Percentiles rank a stretch among this genome's conserved stretches.
These are phyloP conservation scores for Ctenochaetus hawaiiensis DNA, from an alignment of 2,797 vertebrate species.

Conservation along the genomic window DNA sequence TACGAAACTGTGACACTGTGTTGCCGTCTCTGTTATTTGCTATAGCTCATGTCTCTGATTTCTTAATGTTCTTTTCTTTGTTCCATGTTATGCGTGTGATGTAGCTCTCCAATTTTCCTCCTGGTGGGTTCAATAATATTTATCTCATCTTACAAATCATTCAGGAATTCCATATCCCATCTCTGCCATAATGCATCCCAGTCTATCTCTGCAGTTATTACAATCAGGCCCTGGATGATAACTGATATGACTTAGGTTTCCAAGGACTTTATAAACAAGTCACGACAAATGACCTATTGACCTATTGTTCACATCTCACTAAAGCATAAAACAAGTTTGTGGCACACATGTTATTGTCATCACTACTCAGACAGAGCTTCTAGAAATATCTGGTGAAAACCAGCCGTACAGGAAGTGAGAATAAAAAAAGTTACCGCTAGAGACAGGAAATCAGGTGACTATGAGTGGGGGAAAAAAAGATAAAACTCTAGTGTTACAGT, in stretches of 20 bases:
- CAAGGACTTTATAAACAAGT: conserved; percentile 52
- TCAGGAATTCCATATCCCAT: conserved; percentile 48
- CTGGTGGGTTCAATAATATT: conserved; percentile 56
- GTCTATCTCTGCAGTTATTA: conserved; percentile 12
- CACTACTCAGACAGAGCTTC: conserved; percentile 53
- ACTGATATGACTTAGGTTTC: conserved; percentile 67
- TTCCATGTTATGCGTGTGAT: conserved; percentile 35
- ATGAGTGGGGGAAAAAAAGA: conserved; percentile 9
- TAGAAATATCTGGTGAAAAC: conserved; percentile 67
- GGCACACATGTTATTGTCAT: conserved; percentile 76
- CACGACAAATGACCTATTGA: conserved; percentile 47
- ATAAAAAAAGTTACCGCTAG: conserved; percentile 48
- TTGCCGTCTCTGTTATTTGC: conserved; percentile 28
- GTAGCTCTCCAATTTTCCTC: conserved; percentile 42
- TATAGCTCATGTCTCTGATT: conserved; percentile 28
- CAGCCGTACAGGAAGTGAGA: conserved; percentile 66
- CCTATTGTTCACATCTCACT: conserved; percentile 56
- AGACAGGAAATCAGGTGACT: conserved; percentile 78
- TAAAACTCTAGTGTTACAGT: conserved; percentile 27
- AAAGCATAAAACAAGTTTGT: conserved; percentile 53
- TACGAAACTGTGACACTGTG: conserved; percentile 46
- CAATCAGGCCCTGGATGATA: conserved; percentile 33
- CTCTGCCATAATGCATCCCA: conserved; percentile 31
- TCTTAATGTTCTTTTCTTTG: conserved; percentile 46
- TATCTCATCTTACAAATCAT: conserved; percentile 53